Percentiles rank a stretch among this genome's conserved stretches.
Conservation (phyloP, 1,140 invertebrate genomes). For the Notospermus geniculatus region DNA sequence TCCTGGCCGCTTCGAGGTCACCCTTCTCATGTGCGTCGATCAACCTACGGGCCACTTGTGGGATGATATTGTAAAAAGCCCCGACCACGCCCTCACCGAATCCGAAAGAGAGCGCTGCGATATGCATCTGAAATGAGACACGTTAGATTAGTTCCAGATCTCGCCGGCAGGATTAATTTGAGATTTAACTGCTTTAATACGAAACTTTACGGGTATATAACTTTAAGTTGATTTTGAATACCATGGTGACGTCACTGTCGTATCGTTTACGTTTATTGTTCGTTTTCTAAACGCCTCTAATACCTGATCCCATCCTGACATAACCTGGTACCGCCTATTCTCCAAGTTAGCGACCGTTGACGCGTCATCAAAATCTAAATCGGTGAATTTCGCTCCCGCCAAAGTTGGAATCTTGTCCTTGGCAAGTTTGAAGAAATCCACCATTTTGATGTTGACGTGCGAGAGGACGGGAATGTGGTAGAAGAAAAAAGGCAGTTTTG, state of each 20-base stretch:
- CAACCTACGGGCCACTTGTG: constrained; percentile 29
- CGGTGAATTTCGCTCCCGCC: not conserved
- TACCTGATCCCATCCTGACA: constrained; percentile 37
- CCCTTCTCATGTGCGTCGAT: constrained; percentile 25
- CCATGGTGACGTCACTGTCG: too few relatives aligned
- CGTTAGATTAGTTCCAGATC: too few relatives aligned
- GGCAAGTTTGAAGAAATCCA: not conserved
- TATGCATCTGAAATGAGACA: constrained; percentile 42
- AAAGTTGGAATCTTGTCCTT: not conserved
- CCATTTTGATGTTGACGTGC: constrained; percentile 65
- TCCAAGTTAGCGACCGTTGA: constrained; percentile 10
- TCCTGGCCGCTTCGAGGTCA: constrained; percentile 27
- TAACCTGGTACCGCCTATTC: constrained; percentile 30
- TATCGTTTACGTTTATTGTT: too few relatives aligned
- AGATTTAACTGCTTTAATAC: too few relatives aligned
- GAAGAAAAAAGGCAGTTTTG: constrained; percentile 74
- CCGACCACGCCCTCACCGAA: constrained; percentile 42
- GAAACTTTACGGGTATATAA: too few relatives aligned
- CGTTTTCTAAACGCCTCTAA: too few relatives aligned
- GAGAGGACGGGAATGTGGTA: constrained; percentile 76
- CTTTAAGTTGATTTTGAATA: too few relatives aligned
- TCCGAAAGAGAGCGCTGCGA: constrained; percentile 42
- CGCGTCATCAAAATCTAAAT: not conserved
- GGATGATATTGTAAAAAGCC: constrained; percentile 44
- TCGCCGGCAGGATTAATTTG: too few relatives aligned